A percentile compares a stretch with the other conserved stretches of the same genome.
Conservation (phyloP, 2,888 invertebrate species). For the Tupiocoris notatus region DNA sequence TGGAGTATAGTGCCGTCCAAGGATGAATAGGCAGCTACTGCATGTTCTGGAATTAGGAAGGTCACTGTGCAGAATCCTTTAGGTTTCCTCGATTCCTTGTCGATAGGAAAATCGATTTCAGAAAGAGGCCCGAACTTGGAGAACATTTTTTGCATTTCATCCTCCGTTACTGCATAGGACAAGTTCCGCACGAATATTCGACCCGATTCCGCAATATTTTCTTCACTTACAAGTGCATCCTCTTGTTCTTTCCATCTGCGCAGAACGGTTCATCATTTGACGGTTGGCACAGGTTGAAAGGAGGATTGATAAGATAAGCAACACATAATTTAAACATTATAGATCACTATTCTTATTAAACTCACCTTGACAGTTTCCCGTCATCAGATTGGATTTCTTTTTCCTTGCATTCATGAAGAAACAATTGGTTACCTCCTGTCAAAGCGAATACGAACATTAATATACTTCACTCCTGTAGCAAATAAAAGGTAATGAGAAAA, state of each 20-base stretch:
- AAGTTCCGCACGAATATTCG: slow-evolving; percentile 90
- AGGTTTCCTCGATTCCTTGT: slow-evolving; percentile 67
- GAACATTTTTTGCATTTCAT: slow-evolving; percentile 79
- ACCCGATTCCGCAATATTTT: slow-evolving; percentile 84
- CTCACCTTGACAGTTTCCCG: slow-evolving; percentile 48
- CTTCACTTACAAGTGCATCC: slow-evolving; percentile 65
- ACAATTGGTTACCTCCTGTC: slow-evolving; percentile 63
- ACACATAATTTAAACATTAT: too few species aligned
- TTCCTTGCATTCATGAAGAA: slow-evolving; percentile 59
- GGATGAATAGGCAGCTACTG: slow-evolving; percentile 79
- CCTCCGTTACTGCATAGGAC: slow-evolving; percentile 80
- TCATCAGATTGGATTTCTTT: slow-evolving; percentile 54
- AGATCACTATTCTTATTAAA: too few species aligned
- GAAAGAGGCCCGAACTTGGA: slow-evolving; percentile 81
- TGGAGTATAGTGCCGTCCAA: slow-evolving; percentile 89
- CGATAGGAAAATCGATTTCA: slow-evolving; percentile 87
- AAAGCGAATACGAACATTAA: too few species aligned
- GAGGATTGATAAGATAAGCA: neutral
- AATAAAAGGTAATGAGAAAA: neutral
- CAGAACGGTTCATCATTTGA: too few species aligned
- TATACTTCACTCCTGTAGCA: too few species aligned
- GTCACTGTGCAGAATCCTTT: slow-evolving; percentile 94
- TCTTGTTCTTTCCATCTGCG: slow-evolving; percentile 62
- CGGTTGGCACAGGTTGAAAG: too few species aligned
- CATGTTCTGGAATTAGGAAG: slow-evolving; percentile 93